A percentile compares a stretch with the other conserved stretches of the same genome.
phyloP scores from a whole-genome alignment of 1,140 invertebrate genomes.

The Rhagoletis pomonella region DNA sequence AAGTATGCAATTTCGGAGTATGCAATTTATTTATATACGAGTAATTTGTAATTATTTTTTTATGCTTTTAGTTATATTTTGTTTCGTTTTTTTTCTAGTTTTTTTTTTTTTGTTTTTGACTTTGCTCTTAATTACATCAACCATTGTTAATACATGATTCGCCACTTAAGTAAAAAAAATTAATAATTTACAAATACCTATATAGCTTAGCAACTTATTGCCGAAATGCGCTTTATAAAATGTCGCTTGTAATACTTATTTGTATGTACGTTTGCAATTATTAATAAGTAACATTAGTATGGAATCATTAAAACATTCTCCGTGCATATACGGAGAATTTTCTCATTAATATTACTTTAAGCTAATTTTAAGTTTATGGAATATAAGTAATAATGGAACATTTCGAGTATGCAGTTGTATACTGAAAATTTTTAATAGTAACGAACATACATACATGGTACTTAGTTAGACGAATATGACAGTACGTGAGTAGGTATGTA shows the following conservation, averaged over 20 bases:
- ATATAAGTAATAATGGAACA: not conserved
- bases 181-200: constrained; percentile 26
- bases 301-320: not conserved
- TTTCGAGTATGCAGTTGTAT: not conserved
- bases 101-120: constrained; percentile 29
- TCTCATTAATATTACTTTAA: not conserved
- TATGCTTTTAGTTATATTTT: not conserved
- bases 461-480: too few relatives aligned
- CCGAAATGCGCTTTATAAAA: not conserved
- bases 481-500: too few relatives aligned
- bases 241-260: constrained; percentile 28
- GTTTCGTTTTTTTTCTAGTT: not conserved
- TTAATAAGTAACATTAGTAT: constrained; percentile 18
- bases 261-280: not conserved
- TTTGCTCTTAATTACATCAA: constrained; percentile 7
- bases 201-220: constrained; percentile 6
- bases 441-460: too few relatives aligned
- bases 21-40: not conserved
- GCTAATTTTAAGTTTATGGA: not conserved
- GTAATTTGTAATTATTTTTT: not conserved
- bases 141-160: constrained; percentile 20
- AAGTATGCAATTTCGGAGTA: not conserved
- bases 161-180: not conserved
- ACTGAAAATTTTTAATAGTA: too few relatives aligned
- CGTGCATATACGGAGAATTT: too few relatives aligned